phyloP scores from a whole-genome alignment of 2,888 invertebrate genomes.

The Ligdia adustata region DNA sequence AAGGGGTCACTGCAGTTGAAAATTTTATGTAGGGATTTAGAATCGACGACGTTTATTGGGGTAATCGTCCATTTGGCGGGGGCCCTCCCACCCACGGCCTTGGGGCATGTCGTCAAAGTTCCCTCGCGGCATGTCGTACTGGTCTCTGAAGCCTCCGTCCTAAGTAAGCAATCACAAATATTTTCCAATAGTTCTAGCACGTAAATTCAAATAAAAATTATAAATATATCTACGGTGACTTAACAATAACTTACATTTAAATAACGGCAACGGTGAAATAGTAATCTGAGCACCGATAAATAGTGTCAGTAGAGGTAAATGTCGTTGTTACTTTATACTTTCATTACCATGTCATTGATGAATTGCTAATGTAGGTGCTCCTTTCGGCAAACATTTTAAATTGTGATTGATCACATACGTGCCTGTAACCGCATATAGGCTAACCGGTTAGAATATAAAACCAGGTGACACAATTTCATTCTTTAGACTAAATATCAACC shows the following conservation, averaged over 20 bases:
- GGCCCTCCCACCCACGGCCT: constrained; percentile 83
- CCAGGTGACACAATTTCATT: no score
- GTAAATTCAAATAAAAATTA: constrained; percentile 21
- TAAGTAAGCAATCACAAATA: constrained; percentile 79
- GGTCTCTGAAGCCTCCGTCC: constrained; percentile 82
- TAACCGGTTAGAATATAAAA: no score
- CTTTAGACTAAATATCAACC: no score
- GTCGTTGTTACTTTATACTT: constrained; percentile 22
- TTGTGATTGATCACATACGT: not conserved
- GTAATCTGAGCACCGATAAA: not conserved
- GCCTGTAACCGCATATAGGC: no score
- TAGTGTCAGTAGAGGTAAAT: not conserved
- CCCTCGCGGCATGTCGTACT: constrained; percentile 79
- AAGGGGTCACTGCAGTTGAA: not conserved
- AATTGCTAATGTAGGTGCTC: constrained; percentile 30
- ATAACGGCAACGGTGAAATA: not conserved
- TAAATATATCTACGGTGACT: constrained; percentile 17
- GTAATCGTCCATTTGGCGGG: constrained; percentile 85
- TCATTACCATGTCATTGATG: constrained; percentile 26
- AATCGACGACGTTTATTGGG: constrained; percentile 87
- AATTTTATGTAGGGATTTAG: constrained; percentile 55
- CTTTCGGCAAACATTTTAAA: constrained; percentile 5
- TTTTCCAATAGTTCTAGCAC: constrained; percentile 68
- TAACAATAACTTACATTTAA: constrained; percentile 26
- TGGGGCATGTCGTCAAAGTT: constrained; percentile 77